Conservation (phyloP, 1,140 invertebrate genomes). For the Sarcophaga peregrina region DNA sequence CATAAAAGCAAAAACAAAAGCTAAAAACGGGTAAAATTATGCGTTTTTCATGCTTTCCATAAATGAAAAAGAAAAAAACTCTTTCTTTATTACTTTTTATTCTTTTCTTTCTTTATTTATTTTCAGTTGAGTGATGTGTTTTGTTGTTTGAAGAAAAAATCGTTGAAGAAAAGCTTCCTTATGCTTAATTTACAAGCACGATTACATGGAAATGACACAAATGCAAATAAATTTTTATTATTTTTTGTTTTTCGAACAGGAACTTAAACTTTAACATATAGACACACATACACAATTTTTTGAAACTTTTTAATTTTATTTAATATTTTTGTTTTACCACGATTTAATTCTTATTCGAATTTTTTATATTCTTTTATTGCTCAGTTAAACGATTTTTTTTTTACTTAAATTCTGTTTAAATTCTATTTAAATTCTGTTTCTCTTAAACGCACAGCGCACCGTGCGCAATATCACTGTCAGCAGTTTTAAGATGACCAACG, state of each 20-base stretch:
- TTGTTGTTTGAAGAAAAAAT: background rate
- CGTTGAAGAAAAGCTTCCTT: background rate
- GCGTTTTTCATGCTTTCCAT: conserved; percentile 21
- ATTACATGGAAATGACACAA: background rate
- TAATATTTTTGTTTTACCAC: background rate
- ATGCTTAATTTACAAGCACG: background rate
- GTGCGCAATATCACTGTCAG: conserved; percentile 49
- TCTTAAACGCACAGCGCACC: conserved; percentile 47
- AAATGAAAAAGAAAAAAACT: too few relatives aligned
- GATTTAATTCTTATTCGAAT: background rate
- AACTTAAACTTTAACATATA: too few relatives aligned
- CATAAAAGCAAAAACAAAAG: too few relatives aligned
- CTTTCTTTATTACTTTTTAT: too few relatives aligned
- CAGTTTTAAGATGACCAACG: conserved; percentile 45
- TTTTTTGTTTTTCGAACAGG: too few relatives aligned
- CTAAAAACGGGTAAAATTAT: conserved; percentile 31
- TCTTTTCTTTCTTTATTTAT: background rate
- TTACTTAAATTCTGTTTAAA: too few relatives aligned
- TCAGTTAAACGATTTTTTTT: conserved; percentile 23
- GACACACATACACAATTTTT: background rate
- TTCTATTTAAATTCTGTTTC: conserved; percentile 4
- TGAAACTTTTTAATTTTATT: background rate
- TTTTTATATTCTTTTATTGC: conserved; percentile 8
- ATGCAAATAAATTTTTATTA: background rate
- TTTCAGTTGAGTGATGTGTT: background rate